phyloP scores from a whole-genome alignment of 2,888 invertebrate genomes.

The Idaea straminata region DNA sequence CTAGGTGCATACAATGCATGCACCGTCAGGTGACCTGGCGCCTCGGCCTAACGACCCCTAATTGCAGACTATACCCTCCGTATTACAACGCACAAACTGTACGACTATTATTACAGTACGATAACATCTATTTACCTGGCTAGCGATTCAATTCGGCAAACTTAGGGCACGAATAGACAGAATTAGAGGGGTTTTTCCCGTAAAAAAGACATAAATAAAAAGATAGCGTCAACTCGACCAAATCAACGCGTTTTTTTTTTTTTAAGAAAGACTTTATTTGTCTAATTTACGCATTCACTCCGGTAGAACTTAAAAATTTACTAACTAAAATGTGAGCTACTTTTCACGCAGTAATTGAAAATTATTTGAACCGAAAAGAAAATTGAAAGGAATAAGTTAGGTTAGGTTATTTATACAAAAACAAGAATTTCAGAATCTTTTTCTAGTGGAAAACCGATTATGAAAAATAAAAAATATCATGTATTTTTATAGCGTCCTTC shows the following conservation, averaged over 20 bases:
- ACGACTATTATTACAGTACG: slow-evolving; percentile 50
- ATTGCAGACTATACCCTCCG: slow-evolving; percentile 52
- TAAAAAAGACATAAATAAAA: not conserved
- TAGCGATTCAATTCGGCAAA: slow-evolving; percentile 58
- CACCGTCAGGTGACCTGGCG: slow-evolving; percentile 17
- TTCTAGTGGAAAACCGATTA: not conserved
- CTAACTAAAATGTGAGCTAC: no score
- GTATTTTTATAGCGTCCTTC: not conserved
- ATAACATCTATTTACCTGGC: slow-evolving; percentile 60
- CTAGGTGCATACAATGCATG: slow-evolving; percentile 2
- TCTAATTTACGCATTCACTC: no score
- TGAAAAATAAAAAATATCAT: not conserved
- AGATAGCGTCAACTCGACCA: no score
- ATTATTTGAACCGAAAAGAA: no score
- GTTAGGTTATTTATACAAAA: no score
- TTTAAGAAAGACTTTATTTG: no score
- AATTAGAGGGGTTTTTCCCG: slow-evolving; percentile 58
- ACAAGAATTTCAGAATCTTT: no score
- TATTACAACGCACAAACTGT: slow-evolving; percentile 49
- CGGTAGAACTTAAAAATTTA: no score
- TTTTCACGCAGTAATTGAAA: no score
- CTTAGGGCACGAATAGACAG: slow-evolving; percentile 37
- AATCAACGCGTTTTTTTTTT: no score
- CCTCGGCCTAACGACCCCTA: slow-evolving; percentile 47
- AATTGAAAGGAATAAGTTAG: no score